phyloP scores from a whole-genome alignment of 2,888 invertebrate genomes.

The Poecilus cupreus region DNA sequence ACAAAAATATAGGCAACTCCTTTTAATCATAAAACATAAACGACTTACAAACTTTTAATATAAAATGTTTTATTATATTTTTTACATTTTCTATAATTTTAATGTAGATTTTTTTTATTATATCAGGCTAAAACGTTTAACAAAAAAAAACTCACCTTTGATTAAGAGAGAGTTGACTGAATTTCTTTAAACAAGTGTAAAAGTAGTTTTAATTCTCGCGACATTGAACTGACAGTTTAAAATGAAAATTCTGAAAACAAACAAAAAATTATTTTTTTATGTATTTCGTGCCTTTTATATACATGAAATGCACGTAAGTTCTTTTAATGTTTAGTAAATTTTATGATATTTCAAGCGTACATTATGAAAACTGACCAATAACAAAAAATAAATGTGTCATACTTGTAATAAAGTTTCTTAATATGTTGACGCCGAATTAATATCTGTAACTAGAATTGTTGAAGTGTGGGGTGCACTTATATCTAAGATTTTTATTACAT shows the following conservation, averaged over 20 bases:
- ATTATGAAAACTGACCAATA: constrained; percentile 31
- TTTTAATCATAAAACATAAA: background rate
- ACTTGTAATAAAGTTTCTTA: background rate
- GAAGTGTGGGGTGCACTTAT: constrained; percentile 36
- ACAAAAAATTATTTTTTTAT: background rate
- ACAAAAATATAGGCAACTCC: background rate
- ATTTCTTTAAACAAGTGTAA: too few relatives aligned
- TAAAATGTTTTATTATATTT: too few relatives aligned
- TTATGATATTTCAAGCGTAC: background rate
- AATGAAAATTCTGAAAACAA: background rate
- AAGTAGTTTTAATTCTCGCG: background rate
- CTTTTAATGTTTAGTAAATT: background rate
- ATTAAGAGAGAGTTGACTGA: background rate
- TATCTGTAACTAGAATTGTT: constrained; percentile 19
- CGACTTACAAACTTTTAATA: too few relatives aligned
- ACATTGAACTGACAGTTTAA: background rate
- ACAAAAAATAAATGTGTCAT: constrained; percentile 17
- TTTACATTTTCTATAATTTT: too few relatives aligned
- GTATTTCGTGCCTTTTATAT: background rate
- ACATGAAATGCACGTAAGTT: background rate
- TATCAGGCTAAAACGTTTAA: too few relatives aligned
- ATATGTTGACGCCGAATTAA: constrained; percentile 30
- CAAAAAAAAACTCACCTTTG: background rate
- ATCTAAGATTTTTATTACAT: background rate
- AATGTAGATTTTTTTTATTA: too few relatives aligned